These are phyloP conservation scores for Anthoscopus minutus DNA, from an alignment of 2,113 vertebrate species.

Conservation along the genomic window DNA sequence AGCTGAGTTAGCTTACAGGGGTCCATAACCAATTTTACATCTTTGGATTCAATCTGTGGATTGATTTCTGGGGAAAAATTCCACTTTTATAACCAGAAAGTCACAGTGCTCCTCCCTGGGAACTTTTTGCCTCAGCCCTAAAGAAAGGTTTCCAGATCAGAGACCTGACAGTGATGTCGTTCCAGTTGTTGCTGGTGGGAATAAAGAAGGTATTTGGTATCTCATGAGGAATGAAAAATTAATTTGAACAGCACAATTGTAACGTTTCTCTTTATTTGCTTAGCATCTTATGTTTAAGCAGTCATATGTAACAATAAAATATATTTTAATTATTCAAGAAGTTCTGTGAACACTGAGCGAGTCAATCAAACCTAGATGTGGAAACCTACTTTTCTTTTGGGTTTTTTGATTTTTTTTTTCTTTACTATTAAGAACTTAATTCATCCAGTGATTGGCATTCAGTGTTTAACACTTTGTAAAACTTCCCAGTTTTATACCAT, in stretches of 20 bases:
- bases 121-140: background rate
- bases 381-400: background rate
- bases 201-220: background rate
- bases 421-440: background rate
- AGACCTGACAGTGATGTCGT: background rate
- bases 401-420: fast-evolving
- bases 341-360: background rate
- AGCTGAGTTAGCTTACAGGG: background rate
- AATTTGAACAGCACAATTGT: background rate
- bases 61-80: background rate
- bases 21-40: background rate
- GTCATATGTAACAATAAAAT: background rate
- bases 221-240: background rate
- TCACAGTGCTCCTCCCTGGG: background rate
- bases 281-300: background rate
- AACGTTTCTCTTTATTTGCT: background rate
- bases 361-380: background rate
- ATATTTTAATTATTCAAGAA: background rate
- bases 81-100: background rate
- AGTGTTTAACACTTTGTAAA: background rate
- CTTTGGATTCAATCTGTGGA: background rate
- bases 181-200: background rate
- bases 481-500: background rate
- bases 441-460: background rate
- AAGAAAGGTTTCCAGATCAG: background rate